Evolutionary conservation across 2,888 invertebrate genomes (phyloP).

Genomic region (Fragum whitleyi): DNA sequence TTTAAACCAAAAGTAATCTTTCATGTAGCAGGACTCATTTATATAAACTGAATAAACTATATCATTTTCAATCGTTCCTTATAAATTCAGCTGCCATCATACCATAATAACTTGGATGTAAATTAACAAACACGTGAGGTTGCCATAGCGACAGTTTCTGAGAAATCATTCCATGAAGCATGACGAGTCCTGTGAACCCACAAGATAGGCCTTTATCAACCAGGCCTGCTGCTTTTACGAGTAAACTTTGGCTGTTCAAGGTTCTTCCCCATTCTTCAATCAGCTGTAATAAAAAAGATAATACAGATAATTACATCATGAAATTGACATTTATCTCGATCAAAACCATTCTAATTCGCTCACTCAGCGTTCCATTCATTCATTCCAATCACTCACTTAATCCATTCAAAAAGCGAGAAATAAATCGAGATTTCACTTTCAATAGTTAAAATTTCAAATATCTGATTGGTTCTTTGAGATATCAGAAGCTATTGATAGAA

Average conservation of each 20-base stretch:
- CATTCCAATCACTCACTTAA: too few relatives aligned
- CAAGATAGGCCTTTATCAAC: slow-evolving; percentile 74
- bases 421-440: background rate
- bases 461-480: too few relatives aligned
- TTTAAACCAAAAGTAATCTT: too few relatives aligned
- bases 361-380: too few relatives aligned
- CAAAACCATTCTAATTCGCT: too few relatives aligned
- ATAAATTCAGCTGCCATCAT: slow-evolving; percentile 75
- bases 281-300: slow-evolving; percentile 61
- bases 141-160: slow-evolving; percentile 61
- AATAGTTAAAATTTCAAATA: too few relatives aligned
- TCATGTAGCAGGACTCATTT: too few relatives aligned
- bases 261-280: slow-evolving; percentile 68
- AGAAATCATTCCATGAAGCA: slow-evolving; percentile 71
- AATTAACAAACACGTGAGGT: slow-evolving; percentile 67
- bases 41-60: too few relatives aligned
- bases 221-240: slow-evolving; percentile 63
- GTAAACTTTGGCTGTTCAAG: slow-evolving; percentile 49
- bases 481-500: too few relatives aligned
- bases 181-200: slow-evolving; percentile 75
- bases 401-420: too few relatives aligned
- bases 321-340: too few relatives aligned
- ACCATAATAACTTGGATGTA: slow-evolving; percentile 77
- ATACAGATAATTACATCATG: too few relatives aligned
- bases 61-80: background rate